phyloP scores from a whole-genome alignment of 2,888 invertebrate genomes.

The Melikaiella ostensackeni region DNA sequence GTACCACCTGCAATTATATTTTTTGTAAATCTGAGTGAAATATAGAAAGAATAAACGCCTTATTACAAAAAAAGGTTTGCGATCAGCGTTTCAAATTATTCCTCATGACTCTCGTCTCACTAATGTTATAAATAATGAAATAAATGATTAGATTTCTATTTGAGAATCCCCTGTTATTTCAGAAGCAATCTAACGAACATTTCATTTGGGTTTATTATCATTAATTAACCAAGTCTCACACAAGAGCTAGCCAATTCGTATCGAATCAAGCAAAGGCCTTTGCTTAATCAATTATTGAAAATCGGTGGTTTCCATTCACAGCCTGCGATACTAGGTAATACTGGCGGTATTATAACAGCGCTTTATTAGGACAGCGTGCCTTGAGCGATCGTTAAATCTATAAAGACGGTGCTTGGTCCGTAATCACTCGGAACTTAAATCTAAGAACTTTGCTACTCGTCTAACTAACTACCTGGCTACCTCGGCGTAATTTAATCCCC shows the following conservation, averaged over 20 bases:
- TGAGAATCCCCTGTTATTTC: neutral
- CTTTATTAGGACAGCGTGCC: slow-evolving; percentile 40
- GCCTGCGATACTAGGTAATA: slow-evolving; percentile 1
- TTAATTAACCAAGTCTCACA: slow-evolving; percentile 25
- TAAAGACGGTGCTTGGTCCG: slow-evolving; percentile 54
- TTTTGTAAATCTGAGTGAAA: too few relatives aligned
- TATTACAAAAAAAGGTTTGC: too few relatives aligned
- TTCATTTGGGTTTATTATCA: slow-evolving; percentile 13
- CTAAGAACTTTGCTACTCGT: slow-evolving; percentile 55
- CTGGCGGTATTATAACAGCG: slow-evolving; percentile 3
- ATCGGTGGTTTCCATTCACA: slow-evolving; percentile 21
- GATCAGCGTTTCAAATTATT: neutral
- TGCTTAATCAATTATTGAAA: slow-evolving; percentile 36
- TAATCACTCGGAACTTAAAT: slow-evolving; percentile 54
- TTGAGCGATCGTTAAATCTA: slow-evolving; percentile 52
- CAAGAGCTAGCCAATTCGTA: slow-evolving; percentile 19
- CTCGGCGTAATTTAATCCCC: slow-evolving; percentile 51
- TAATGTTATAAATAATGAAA: neutral
- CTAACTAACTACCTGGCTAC: slow-evolving; percentile 52
- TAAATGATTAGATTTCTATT: slow-evolving; percentile 2
- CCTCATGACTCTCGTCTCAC: neutral
- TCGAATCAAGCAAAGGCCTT: slow-evolving; percentile 6
- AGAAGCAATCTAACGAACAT: slow-evolving; percentile 16
- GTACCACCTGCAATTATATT: too few relatives aligned
- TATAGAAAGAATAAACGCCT: too few relatives aligned